Conservation (phyloP, 2,113 vertebrate species). For the Pampusana beccarii region DNA sequence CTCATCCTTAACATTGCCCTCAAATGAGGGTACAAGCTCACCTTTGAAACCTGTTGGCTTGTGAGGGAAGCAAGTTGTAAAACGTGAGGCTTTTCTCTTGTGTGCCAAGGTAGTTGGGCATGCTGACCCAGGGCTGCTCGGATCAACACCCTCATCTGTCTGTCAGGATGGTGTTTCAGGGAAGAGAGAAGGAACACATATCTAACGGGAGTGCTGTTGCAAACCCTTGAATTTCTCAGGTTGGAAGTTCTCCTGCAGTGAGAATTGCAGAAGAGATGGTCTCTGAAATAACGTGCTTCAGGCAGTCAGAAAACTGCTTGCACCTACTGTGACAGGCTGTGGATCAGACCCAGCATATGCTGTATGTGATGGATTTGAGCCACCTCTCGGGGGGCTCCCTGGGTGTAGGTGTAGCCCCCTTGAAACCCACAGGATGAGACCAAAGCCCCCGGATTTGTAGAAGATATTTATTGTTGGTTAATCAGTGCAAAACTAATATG, state of each 20-base stretch:
- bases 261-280: background rate
- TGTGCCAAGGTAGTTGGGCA: background rate
- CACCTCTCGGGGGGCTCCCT: background rate
- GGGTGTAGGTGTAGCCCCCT: background rate
- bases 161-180: background rate
- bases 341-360: background rate
- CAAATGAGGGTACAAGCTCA: background rate
- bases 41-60: background rate
- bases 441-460: background rate
- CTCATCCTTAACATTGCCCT: background rate
- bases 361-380: background rate
- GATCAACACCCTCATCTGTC: background rate
- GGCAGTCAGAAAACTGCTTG: background rate
- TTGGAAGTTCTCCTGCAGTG: background rate
- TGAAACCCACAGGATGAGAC: background rate
- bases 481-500: background rate
- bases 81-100: background rate
- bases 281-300: background rate
- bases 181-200: background rate
- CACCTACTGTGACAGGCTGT: background rate
- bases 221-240: background rate
- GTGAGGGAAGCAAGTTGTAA: background rate
- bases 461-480: background rate
- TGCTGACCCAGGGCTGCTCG: background rate
- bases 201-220: background rate